These are phyloP conservation scores for Nephrotoma flavescens DNA, from an alignment of 2,888 invertebrate genomes.

Conservation along the genomic window DNA sequence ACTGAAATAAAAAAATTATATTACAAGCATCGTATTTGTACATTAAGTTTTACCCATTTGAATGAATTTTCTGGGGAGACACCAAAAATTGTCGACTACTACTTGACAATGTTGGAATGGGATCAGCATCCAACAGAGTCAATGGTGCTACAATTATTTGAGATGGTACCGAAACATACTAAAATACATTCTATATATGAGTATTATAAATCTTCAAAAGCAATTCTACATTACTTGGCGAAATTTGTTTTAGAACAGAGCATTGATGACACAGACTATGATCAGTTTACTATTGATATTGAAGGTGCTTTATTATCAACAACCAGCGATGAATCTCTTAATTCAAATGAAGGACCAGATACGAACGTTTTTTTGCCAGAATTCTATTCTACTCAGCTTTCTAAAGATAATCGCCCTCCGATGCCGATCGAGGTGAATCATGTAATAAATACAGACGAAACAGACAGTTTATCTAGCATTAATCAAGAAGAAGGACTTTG, in stretches of 20 bases:
- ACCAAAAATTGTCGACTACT: not conserved
- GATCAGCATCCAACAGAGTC: not conserved
- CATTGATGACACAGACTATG: not conserved
- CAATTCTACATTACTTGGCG: not conserved
- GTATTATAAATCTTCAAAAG: not conserved
- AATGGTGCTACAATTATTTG: not conserved
- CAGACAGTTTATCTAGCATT: not conserved
- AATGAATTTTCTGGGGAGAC: not conserved
- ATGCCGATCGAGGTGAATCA: not conserved
- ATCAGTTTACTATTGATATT: not conserved
- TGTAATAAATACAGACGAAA: not conserved
- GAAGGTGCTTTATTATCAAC: not conserved
- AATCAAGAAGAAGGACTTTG: not conserved
- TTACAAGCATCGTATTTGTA: not conserved
- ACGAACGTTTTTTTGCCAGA: not conserved
- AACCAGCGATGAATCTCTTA: too few species aligned
- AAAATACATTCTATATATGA: not conserved
- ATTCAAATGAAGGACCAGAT: not conserved
- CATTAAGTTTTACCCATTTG: not conserved
- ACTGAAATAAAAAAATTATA: not conserved
- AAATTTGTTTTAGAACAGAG: not conserved
- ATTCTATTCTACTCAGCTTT: not conserved
- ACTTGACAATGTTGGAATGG: not conserved
- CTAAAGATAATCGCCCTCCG: not conserved
- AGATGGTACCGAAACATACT: not conserved